Base-by-base conservation (phyloP, 2,113 vertebrate genomes). In the Spizaetus ornatus region DNA sequence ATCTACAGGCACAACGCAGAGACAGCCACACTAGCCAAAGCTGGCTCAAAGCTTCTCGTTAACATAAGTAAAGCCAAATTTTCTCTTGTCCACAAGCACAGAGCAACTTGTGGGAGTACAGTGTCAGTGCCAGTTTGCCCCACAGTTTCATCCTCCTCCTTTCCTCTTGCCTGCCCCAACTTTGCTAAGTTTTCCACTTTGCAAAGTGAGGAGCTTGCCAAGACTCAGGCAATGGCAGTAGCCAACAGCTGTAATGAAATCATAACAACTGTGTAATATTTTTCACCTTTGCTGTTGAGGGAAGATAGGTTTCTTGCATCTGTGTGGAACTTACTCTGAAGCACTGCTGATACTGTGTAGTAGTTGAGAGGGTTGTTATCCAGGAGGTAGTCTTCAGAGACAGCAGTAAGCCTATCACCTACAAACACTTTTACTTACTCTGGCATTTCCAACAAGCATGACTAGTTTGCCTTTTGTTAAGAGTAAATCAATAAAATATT, bases 391-490 rank as follows among this genome's bases (percentile, higher is more conserved):
- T 87, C 88, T 56, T 98, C 97, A 40, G 97, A 92, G 36, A 97
- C 73, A 18, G 42, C n/a, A 16, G 90, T 90, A 81, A 98, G 91
- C 3, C 45, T 82, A 26, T 93, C 59, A 1, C 58, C 55, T 42
- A 96, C 34, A 74, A 98, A 95, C 26, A 95, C 61, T 88, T 96
- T 98, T 98, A 22, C 94, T 97, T 81, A 96, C 95, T 85, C 96
- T 80, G 0, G 97, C 85, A 43, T 84, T 97, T 91, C 97, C 97
- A n/a, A 97, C 91, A 10, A 97, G 89, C 92, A 97, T 95, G 23
- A 98, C 61, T 5, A 83, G 88, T 23, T 98, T 98, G 79, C 94
- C 71, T 91, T 97, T 98, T 62, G 73, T 65, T 62, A 97, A 36
- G 9, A 98, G 63, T 53, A 98, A 77, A 83, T 98, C 93, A 48